These are phyloP conservation scores for Telmatochromis bifrenatus DNA, from an alignment of 2,113 vertebrate species.

Conservation along the genomic window DNA sequence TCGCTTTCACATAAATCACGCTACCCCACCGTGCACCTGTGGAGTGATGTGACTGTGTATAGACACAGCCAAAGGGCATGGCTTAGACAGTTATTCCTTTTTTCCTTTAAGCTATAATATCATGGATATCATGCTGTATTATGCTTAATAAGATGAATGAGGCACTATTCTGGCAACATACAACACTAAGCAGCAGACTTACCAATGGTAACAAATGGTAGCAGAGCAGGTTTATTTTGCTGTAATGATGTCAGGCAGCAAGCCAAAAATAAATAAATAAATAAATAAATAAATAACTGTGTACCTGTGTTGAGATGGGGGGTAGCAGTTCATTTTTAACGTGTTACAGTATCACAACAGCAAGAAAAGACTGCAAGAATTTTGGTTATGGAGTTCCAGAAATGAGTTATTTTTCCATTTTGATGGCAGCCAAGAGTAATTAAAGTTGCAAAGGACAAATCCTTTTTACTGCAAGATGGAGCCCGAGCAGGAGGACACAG, in stretches of 20 bases:
- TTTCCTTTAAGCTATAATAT: neutral
- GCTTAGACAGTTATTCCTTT: neutral
- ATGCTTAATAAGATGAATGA: neutral
- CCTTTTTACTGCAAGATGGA: neutral
- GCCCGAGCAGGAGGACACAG: neutral
- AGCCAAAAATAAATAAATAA: neutral
- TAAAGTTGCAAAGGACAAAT: neutral
- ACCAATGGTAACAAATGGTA: neutral
- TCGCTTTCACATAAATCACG: neutral
- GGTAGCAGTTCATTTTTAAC: neutral
- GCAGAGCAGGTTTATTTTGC: neutral
- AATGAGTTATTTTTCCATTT: neutral
- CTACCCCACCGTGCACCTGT: neutral
- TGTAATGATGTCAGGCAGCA: neutral
- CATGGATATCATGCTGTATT: neutral
- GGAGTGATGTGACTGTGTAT: neutral
- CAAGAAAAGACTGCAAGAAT: neutral
- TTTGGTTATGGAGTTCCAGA: neutral
- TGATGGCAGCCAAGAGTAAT: neutral
- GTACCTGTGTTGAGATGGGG: neutral
- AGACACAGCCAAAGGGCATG: neutral
- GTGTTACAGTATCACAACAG: neutral
- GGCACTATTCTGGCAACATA: neutral
- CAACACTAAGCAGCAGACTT: neutral
- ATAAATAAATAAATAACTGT: neutral